Percentiles rank a stretch among this genome's conserved stretches.
Evolutionary conservation across 2,888 invertebrate species (phyloP).

Genomic region (Sinhomidia bicolor): DNA sequence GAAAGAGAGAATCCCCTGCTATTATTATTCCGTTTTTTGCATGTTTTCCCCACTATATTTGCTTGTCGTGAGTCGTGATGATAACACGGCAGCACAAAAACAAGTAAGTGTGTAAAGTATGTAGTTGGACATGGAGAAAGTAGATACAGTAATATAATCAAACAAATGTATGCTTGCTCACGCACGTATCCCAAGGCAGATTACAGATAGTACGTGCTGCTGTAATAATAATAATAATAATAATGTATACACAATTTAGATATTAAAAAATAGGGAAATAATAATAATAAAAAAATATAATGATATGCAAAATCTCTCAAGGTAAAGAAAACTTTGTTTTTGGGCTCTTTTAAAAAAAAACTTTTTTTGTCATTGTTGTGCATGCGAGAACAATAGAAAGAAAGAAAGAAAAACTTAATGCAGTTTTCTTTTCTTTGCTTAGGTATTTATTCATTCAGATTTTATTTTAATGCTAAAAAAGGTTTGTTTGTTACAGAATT

Average conservation of each 20-base stretch:
- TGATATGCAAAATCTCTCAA: not conserved
- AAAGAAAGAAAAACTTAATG: not conserved
- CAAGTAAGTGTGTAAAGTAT: no score
- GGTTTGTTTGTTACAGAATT: no score
- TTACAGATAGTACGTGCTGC: no score
- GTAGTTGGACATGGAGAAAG: no score
- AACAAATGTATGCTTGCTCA: no score
- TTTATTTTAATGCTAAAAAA: not conserved
- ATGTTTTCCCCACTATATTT: not conserved
- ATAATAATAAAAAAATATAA: not conserved
- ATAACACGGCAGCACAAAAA: not conserved
- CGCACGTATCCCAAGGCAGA: no score
- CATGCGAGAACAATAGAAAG: not conserved
- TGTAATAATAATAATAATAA: not conserved
- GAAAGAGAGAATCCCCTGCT: no score
- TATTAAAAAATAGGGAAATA: not conserved
- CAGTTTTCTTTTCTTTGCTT: not conserved
- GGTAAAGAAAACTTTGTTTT: not conserved
- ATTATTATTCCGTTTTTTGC: not conserved
- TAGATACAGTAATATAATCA: no score
- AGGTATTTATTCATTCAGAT: not conserved
- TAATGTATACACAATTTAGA: not conserved
- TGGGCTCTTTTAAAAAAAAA: no score
- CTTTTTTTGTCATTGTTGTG: not conserved
- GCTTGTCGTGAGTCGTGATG: no score